Conservation (phyloP, 1,140 invertebrate genomes). For the Octopus sinensis region DNA sequence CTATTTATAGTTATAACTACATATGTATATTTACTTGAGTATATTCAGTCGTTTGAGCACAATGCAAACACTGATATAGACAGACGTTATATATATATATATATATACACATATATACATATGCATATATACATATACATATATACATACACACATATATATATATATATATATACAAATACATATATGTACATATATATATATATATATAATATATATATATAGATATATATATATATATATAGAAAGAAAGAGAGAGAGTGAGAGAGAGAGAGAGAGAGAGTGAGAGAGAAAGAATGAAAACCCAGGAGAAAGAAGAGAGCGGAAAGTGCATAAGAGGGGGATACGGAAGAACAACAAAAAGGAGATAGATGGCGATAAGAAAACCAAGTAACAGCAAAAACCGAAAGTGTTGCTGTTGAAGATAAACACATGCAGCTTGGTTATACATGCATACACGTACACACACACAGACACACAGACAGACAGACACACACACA, state of each 20-base stretch:
- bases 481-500: neutral
- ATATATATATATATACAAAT: neutral
- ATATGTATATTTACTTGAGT: too few relatives aligned
- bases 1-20: too few relatives aligned
- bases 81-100: too few relatives aligned
- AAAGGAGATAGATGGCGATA: too few relatives aligned
- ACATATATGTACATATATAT: neutral
- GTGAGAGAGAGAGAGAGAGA: neutral
- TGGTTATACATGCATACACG: too few relatives aligned
- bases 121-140: neutral
- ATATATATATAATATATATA: neutral
- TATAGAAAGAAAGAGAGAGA: neutral
- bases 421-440: too few relatives aligned
- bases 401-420: too few relatives aligned
- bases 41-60: too few relatives aligned
- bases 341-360: too few relatives aligned
- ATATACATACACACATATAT: neutral
- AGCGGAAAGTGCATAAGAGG: neutral
- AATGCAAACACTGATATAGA: too few relatives aligned
- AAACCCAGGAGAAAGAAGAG: neutral
- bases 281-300: neutral
- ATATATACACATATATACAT: neutral
- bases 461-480: neutral
- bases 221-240: neutral
- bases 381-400: too few relatives aligned